phyloP scores from a whole-genome alignment of 2,113 vertebrate species.

The Isurus oxyrinchus region DNA sequence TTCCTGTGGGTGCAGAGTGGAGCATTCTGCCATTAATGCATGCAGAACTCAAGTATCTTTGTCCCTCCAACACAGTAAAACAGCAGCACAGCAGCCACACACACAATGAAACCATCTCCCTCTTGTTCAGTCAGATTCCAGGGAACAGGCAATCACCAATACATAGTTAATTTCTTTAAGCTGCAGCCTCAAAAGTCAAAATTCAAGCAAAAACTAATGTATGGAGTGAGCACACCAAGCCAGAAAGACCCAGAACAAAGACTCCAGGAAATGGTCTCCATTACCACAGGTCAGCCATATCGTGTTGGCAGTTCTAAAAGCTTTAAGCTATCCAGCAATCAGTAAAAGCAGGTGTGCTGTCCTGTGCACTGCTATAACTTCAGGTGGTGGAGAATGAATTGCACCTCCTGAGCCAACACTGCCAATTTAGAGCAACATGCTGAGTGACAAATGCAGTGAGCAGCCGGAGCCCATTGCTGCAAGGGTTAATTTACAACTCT shows the following conservation, averaged over 20 bases:
- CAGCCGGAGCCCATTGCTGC: no score
- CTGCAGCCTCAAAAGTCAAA: neutral
- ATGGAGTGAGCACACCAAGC: neutral
- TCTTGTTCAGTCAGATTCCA: neutral
- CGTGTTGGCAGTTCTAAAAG: neutral
- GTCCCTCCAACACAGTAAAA: neutral
- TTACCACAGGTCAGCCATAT: no score
- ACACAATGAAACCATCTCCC: no score
- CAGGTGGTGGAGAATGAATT: no score
- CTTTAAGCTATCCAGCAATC: neutral
- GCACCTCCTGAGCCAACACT: no score
- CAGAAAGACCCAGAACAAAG: neutral
- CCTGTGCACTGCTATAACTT: no score
- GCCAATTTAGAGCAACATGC: no score
- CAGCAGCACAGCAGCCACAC: neutral
- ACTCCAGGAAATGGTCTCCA: neutral
- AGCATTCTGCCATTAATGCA: neutral
- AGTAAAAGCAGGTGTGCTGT: neutral
- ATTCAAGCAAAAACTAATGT: neutral
- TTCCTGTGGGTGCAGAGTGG: conserved; percentile 55
- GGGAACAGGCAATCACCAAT: neutral
- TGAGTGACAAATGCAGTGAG: no score
- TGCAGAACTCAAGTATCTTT: neutral
- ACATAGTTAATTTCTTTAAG: neutral
- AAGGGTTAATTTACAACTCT: no score